Percentiles rank a stretch among this genome's conserved stretches.
Evolutionary conservation across 2,888 invertebrate species (phyloP).

Genomic region (Catonia carolina): DNA sequence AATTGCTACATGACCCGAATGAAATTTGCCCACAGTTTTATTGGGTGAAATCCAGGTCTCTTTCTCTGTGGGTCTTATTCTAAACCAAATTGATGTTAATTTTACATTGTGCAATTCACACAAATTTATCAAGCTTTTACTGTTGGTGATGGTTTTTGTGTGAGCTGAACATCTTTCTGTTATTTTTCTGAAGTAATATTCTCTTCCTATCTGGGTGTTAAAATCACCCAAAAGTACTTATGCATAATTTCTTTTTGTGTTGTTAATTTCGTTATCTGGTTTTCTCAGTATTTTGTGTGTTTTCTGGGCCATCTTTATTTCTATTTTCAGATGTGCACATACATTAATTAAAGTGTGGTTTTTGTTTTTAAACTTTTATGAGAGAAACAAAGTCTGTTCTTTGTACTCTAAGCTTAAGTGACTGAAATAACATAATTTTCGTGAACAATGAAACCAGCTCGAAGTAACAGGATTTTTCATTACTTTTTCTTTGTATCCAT

Average conservation of each 20-base stretch:
- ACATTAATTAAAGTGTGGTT: too few species aligned
- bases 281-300: slow-evolving; percentile 17
- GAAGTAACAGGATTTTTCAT: too few species aligned
- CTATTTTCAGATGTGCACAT: too few species aligned
- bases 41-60: slow-evolving; percentile 16
- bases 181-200: slow-evolving; percentile 1
- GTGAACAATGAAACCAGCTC: too few species aligned
- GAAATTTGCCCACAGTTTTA: slow-evolving; percentile 15
- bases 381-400: too few species aligned
- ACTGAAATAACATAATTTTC: too few species aligned
- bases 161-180: slow-evolving; percentile 4
- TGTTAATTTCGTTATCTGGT: neutral
- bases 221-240: slow-evolving; percentile 1
- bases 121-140: neutral
- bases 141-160: neutral
- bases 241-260: slow-evolving; percentile 7
- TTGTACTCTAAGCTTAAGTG: too few species aligned
- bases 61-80: slow-evolving; percentile 6
- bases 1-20: slow-evolving; percentile 17
- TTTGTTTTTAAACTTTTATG: too few species aligned
- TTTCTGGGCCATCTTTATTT: too few species aligned
- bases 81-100: slow-evolving; percentile 8
- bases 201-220: slow-evolving; percentile 17
- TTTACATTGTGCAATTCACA: neutral
- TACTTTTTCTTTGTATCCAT: too few species aligned